Base-by-base conservation (phyloP, 2,797 vertebrate genomes). In the Nasua narica region DNA sequence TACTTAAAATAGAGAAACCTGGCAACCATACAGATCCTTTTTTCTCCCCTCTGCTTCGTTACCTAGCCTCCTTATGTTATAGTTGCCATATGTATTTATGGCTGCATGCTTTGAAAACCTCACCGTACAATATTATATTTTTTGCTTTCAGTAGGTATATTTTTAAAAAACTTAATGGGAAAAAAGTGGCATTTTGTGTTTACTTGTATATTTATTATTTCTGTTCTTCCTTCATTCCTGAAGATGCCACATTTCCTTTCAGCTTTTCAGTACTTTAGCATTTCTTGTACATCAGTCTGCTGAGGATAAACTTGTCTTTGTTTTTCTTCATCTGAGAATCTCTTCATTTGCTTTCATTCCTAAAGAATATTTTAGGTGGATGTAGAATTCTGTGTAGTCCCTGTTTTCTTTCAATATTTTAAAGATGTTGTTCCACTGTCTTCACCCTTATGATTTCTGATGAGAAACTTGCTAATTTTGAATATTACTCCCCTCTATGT, bases 281-380 rank as follows among this genome's bases (percentile, higher is more conserved):
- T 89, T 88, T 93, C 84, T 91, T 86, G 1, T 50, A 70, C 16
- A 83, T 12, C 15, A 90, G 23, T 87, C 69, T 58, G 18, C 62
- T 90, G 48, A 15, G 29, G 37, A 46, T 84, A 82, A 50, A 58
- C 9, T 72, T 43, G 25, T 67, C 43, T 93, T 89, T 84, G 32
- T 90, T 89, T 89, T 50, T 77, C 54, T 82, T 96, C 62, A 82
- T 65, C 37, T 84, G n/a, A 76, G 37, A 81, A 58, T 76, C 29
- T 72, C 16, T 90, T 89, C 82, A 90, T 93, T 96, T 91, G 19
- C 86, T 92, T 90, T 90, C 5, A 90, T 97, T 95, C 25, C 32
- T 92, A 40, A 87, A 72, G 46, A 52, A 65, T 92, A 86, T 87
- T 94, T 96, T 92, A 86, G 46, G 37, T 72, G 65, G 54, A 74